Evolutionary conservation across 2,888 invertebrate genomes (phyloP).

Genomic region (Rapana venosa): DNA sequence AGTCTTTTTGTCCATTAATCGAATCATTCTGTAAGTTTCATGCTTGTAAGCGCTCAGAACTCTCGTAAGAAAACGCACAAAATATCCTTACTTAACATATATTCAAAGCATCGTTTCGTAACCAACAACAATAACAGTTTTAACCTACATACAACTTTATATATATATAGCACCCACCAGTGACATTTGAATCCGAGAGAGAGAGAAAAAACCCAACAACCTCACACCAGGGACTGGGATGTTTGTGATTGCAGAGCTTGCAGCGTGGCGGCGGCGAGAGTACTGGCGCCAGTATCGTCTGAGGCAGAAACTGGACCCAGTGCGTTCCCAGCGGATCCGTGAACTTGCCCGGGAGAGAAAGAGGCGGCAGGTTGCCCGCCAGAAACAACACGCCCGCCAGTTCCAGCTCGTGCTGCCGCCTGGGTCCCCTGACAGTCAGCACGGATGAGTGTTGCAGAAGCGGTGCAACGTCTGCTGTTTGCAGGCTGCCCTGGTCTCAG

Average conservation of each 20-base stretch:
- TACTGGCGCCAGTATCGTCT: conserved; percentile 17
- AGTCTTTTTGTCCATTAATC: no score
- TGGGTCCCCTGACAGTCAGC: no score
- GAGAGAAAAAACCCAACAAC: no score
- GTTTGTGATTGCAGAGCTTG: neutral
- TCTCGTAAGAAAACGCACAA: neutral
- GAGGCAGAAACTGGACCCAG: conserved; percentile 15
- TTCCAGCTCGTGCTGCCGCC: neutral
- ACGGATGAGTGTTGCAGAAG: no score
- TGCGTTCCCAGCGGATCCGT: neutral
- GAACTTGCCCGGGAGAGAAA: conserved; percentile 20
- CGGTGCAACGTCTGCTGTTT: no score
- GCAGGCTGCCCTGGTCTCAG: no score
- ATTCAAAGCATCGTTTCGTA: no score
- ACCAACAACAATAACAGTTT: no score
- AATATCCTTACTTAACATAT: no score
- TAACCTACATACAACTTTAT: neutral
- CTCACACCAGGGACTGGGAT: neutral
- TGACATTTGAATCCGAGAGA: neutral
- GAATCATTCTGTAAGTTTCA: no score
- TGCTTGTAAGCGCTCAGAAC: no score
- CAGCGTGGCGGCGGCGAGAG: neutral
- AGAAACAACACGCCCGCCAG: neutral
- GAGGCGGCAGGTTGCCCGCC: neutral
- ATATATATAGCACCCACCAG: neutral